Evolutionary conservation across 30 jellyfish, hydroid and myxozoan species (phyloP), one percentile per base, ranked within the genome.

Genomic region (Clytia hemisphaerica): DNA sequence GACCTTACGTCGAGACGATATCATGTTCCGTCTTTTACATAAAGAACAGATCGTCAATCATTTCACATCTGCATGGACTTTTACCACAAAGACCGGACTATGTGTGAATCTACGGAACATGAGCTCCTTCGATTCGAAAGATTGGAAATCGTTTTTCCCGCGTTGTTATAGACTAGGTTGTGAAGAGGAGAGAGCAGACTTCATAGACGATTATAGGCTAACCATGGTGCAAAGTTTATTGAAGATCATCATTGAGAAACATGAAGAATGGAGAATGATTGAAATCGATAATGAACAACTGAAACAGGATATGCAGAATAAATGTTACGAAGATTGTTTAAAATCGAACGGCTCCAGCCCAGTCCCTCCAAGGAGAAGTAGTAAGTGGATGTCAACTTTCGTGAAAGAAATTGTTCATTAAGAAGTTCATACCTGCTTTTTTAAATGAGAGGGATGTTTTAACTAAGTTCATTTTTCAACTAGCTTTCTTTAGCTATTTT

Each of bases 51-150:
- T 86, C 61, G 94, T 86, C 55, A 86, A 86, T 37, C 96, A 86
- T 51, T 86, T 55, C 73, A 66, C 63, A 22, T 84, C 72, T 21
- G 96, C 96, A 12, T 60, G 87, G 29, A 67, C 94, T 9, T 86
- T 86, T 68, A 86, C 96, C 6, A 86, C 96, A 45, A 86, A 86
- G 86, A 63, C 85, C 62, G 96, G 96, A 33, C 92, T 86, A 30
- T 86, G 96, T 38, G 46, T 72, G 44, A 79, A 74, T 76, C 73
- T 86, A 4, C 78, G 94, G 29, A 82, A 86, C 26, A 58, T 86
- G 5, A 94, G 85, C 6, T 76, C 81, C 81, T 86, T 78, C 34
- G 94, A 78, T 12, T 26, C 61, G 28, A 68, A 59, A 51, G 83
- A 69, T 47, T 83, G 82, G 0, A 75, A 78, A 25, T 59, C 79